Evolutionary conservation across 2,888 invertebrate genomes (phyloP), one percentile per base, ranked within the genome.

Genomic region (Melanostoma scalare): DNA sequence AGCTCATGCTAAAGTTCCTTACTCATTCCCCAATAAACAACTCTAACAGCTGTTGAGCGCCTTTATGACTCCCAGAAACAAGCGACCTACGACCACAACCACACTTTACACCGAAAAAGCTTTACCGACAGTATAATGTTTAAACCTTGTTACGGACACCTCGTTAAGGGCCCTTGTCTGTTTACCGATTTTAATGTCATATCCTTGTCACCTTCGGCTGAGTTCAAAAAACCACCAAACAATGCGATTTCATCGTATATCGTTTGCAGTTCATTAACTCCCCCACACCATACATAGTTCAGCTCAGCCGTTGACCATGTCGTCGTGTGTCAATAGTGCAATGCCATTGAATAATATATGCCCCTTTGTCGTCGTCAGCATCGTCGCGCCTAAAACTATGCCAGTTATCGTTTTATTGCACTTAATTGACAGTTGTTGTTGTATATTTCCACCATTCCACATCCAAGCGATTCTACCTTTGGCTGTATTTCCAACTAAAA

Each of bases 211-310:
- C 82, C 78, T 76, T 48, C 20, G 35, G 50, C 20, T 40, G 8
- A 56, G 55, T 53, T 61, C 40, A n/a, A 67, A 40, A 67, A 52
- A 56, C 46, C 56, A 3, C 68, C 52, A 36, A 52, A 61, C 35
- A 58, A 56, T 35, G 46, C 56, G 69, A 84, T 78, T 74, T 82
- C 77, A 82, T 82, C 77, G 77, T 63, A 82, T 75, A 84, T 84
- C 79, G 65, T 84, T 84, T 79, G 78, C 84, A 84, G 84, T 84
- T 84, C 84, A 84, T 84, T 84, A 84, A 75, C 84, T 79, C 40
- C 40, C 53, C 50, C 65, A 44, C 56, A 36, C 46, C 42, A 8
- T 38, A 30, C 20, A 20, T 20, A 20, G 20, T 20, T 20, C 20
- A 20, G 46, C 55, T 6, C 42, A 44, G 6, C 9, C 6, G 10